Evolutionary conservation across 92 coral and sea anemone species (phyloP), one percentile per base, ranked within the genome.

Genomic region (Umimayanthus chanpuru): DNA sequence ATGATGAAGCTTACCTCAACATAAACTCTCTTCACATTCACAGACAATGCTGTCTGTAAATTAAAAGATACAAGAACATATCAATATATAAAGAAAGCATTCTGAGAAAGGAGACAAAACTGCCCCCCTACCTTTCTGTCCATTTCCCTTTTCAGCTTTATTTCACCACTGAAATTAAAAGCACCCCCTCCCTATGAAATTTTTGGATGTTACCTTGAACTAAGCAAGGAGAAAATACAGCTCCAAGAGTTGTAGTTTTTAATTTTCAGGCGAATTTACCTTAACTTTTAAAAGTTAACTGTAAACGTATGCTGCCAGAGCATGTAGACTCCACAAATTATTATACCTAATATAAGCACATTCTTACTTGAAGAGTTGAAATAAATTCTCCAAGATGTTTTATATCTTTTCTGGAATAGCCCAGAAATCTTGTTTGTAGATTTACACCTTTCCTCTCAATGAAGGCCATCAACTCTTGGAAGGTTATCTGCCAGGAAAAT

Each of bases 381-480:
- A 97, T 93, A 73, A 97, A 97, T 64, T 97, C 99, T 50, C 99
- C 98, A 78, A 97, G 92, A 88, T 95, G 97, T 75, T 88, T 94
- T 65, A 97, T 95, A 40, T 97, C 99, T 85, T 95, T 97, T 88
- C 99, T 95, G 39, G 96, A 92, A 81, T 97, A 97, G 32, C 99
- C 99, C 47, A 97, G 92, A 91, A 97, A 97, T 90, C 99, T 92
- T 8, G 94, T 95, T 86, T 97, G 99, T 20, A 97, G 86, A 89
- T 95, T 97, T 15, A 97, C 99, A 23, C 99, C 99, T 65, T 93
- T 97, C 87, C 94, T 97, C 87, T 96, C 99, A 68, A 97, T 93
- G 44, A 97, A 97, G 20, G 98, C 94, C 98, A 97, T 97, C 85
- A 97, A 85, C 83, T 97, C 99, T 90, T 97, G 97, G 81, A 97